phyloP scores from a whole-genome alignment of 2,113 vertebrate genomes.

The Blennius ocellaris region DNA sequence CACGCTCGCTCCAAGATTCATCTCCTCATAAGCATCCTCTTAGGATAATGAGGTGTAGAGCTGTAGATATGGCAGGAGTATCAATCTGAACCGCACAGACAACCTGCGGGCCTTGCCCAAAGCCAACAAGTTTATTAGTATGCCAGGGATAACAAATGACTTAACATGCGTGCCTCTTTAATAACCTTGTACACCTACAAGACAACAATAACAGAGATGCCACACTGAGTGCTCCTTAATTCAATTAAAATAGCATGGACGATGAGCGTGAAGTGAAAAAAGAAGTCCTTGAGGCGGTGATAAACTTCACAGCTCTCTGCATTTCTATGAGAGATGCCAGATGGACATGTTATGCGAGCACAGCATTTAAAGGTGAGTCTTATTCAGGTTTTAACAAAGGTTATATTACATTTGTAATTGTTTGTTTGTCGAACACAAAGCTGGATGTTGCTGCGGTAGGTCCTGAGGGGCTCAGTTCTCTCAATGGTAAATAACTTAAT shows the following conservation, averaged over 20 bases:
- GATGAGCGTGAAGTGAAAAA: constrained; percentile 52
- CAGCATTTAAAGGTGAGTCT: constrained; percentile 15
- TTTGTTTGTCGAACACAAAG: neutral
- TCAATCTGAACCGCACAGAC: constrained; percentile 66
- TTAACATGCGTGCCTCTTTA: constrained; percentile 69
- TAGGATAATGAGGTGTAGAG: constrained; percentile 72
- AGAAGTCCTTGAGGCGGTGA: constrained; percentile 62
- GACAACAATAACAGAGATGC: constrained; percentile 70
- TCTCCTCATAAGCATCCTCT: constrained; percentile 65
- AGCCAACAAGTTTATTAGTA: constrained; percentile 76
- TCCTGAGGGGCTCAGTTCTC: neutral
- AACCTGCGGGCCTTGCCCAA: constrained; percentile 58
- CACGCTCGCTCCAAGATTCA: constrained; percentile 33
- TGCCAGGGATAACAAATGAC: constrained; percentile 75
- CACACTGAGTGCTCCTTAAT: constrained; percentile 68
- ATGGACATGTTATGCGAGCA: constrained; percentile 48
- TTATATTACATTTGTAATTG: neutral
- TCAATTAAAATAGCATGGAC: constrained; percentile 73
- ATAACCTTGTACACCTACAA: constrained; percentile 75
- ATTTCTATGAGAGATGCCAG: constrained; percentile 39
- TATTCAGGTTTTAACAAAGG: constrained; percentile 11
- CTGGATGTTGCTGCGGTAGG: neutral
- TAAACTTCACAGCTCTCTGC: constrained; percentile 53
- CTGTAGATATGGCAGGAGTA: constrained; percentile 63
- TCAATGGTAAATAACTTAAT: neutral